Percentiles rank a stretch among this genome's conserved stretches.
These are phyloP conservation scores for Ormyrus pomaceus DNA, from an alignment of 2,888 invertebrate genomes.

Conservation along the genomic window DNA sequence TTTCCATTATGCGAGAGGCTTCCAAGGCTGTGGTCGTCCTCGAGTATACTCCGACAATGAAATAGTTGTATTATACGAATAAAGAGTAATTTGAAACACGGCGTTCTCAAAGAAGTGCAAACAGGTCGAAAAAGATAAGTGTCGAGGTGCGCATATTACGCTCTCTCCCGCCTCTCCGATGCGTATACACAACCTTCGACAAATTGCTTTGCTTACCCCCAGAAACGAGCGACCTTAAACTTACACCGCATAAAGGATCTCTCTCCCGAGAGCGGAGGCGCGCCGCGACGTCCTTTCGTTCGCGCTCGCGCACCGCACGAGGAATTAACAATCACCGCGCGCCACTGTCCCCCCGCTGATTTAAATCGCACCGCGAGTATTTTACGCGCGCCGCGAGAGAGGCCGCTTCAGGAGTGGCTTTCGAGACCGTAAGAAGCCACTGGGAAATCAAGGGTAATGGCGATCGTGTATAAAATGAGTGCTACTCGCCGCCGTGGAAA, in stretches of 20 bases:
- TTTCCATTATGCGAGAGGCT: too few species aligned
- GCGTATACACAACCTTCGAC: conserved; percentile 1
- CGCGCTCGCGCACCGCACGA: background rate
- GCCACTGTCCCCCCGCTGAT: conserved; percentile 23
- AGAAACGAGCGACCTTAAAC: conserved; percentile 15
- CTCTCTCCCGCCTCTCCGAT: too few species aligned
- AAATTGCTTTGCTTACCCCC: conserved; percentile 14
- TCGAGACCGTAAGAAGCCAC: too few species aligned
- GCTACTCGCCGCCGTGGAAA: too few species aligned
- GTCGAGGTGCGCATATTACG: background rate
- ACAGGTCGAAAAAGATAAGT: background rate
- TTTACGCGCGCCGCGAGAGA: too few species aligned
- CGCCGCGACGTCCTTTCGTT: conserved; percentile 31
- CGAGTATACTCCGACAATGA: too few species aligned
- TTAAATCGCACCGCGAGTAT: conserved; percentile 10
- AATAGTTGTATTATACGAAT: too few species aligned
- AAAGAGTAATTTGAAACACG: too few species aligned
- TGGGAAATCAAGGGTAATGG: too few species aligned
- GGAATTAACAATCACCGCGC: conserved; percentile 6
- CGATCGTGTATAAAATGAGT: too few species aligned
- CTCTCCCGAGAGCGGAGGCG: background rate
- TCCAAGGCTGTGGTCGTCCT: too few species aligned
- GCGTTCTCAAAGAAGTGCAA: background rate
- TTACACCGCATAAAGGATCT: conserved; percentile 22
- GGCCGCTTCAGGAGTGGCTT: too few species aligned